Evolutionary conservation across 2,113 vertebrate species (phyloP).

Genomic region (Sphaerodactylus townsendi): DNA sequence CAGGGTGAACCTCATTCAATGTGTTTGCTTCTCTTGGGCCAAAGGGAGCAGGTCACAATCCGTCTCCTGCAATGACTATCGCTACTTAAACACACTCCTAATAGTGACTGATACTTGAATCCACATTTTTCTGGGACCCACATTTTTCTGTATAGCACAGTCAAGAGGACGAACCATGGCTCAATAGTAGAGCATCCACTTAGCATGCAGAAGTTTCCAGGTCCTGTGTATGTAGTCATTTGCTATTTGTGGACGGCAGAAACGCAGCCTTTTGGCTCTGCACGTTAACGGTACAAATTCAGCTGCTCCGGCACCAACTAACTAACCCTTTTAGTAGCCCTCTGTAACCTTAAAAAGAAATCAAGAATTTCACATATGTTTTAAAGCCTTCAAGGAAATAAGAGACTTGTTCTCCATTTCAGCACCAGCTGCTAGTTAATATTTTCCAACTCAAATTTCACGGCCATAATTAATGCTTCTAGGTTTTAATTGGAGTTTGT

Average conservation of each 20-base stretch:
- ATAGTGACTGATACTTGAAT: too few species aligned
- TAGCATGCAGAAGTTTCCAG: too few species aligned
- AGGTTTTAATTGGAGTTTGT: conserved; percentile 53
- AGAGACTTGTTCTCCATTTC: conserved; percentile 31
- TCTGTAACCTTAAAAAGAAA: conserved; percentile 12
- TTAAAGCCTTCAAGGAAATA: conserved; percentile 34
- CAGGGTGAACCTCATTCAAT: too few species aligned
- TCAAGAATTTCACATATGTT: conserved; percentile 16
- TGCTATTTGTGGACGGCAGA: not conserved
- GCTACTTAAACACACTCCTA: too few species aligned
- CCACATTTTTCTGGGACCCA: too few species aligned
- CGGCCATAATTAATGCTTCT: conserved; percentile 48
- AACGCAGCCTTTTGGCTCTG: not conserved
- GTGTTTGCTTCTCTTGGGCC: too few species aligned
- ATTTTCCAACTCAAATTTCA: conserved; percentile 60
- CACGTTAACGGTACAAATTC: not conserved
- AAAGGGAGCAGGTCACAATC: too few species aligned
- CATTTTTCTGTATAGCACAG: too few species aligned
- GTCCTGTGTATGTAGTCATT: not conserved
- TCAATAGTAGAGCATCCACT: too few species aligned
- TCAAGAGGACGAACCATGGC: too few species aligned
- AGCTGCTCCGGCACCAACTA: not conserved
- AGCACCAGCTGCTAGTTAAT: conserved; percentile 41
- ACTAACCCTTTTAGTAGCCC: not conserved
- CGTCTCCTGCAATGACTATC: too few species aligned